These are phyloP conservation scores for Haliclona indistincta DNA, from an alignment of 37 sponge, comb jelly and placozoan species.

Conservation along the genomic window DNA sequence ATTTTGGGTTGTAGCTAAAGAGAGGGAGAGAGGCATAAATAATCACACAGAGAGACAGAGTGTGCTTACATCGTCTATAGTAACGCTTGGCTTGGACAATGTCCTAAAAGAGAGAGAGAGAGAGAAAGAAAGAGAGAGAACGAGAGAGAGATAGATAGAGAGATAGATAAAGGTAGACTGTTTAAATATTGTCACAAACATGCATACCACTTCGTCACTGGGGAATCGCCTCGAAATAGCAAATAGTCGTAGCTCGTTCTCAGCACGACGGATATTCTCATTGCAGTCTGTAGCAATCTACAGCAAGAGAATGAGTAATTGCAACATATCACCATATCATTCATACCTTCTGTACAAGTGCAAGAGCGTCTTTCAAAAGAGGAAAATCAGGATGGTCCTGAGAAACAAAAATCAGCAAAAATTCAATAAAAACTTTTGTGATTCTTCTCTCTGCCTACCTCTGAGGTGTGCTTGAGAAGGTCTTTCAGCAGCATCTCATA, in stretches of 20 bases:
- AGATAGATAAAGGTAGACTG: neutral
- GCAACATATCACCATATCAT: neutral
- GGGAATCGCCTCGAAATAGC: conserved; percentile 68
- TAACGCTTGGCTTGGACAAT: neutral
- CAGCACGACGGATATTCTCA: conserved; percentile 62
- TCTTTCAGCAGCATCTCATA: conserved; percentile 81
- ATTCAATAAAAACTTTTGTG: neutral
- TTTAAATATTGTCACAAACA: neutral
- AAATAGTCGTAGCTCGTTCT: conserved; percentile 75
- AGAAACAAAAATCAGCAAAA: neutral
- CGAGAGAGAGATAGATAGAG: no score
- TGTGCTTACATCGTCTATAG: neutral
- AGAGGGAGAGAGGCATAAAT: neutral
- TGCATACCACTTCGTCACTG: conserved; percentile 68
- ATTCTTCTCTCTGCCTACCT: conserved; percentile 24
- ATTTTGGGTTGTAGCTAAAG: neutral
- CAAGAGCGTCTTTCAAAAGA: conserved; percentile 58
- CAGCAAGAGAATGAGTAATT: neutral
- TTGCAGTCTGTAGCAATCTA: conserved; percentile 75
- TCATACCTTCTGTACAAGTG: conserved; percentile 66
- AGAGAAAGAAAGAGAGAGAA: no score
- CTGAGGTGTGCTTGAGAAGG: conserved; percentile 64
- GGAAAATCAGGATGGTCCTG: conserved; percentile 66
- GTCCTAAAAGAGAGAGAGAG: neutral
- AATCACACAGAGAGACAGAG: neutral